Evolutionary conservation across 2,113 vertebrate genomes (phyloP).

Genomic region (Peromyscus polionotus): DNA sequence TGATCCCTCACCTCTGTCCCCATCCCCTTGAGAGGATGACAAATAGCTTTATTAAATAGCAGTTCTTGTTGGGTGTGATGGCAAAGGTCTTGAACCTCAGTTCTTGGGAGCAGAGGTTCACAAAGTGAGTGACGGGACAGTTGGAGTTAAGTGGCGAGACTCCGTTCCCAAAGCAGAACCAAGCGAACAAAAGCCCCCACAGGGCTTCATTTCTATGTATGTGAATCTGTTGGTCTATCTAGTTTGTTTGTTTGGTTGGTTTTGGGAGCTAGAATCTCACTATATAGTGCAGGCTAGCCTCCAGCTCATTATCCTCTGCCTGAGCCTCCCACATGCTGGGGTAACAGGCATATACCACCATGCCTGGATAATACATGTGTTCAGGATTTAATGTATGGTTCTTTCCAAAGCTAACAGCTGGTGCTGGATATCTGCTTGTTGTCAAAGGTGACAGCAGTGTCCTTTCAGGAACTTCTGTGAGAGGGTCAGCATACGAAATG

Average conservation of each 20-base stretch:
- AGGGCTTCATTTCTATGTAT: background rate
- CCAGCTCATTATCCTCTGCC: background rate
- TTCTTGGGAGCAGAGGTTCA: background rate
- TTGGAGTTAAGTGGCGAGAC: background rate
- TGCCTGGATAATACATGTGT: background rate
- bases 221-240: background rate
- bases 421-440: background rate
- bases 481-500: background rate
- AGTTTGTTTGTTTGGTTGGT: background rate
- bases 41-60: background rate
- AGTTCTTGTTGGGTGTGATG: background rate
- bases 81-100: background rate
- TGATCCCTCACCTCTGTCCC: background rate
- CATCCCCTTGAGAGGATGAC: background rate
- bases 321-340: accelerated
- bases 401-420: background rate
- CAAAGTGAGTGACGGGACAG: background rate
- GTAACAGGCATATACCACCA: background rate
- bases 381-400: background rate
- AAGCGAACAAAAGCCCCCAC: background rate
- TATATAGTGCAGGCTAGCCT: background rate
- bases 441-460: background rate
- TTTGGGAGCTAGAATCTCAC: background rate
- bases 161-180: background rate
- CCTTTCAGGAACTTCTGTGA: background rate